phyloP scores from a whole-genome alignment of 1,140 invertebrate genomes.

The Drosophila ironensis region DNA sequence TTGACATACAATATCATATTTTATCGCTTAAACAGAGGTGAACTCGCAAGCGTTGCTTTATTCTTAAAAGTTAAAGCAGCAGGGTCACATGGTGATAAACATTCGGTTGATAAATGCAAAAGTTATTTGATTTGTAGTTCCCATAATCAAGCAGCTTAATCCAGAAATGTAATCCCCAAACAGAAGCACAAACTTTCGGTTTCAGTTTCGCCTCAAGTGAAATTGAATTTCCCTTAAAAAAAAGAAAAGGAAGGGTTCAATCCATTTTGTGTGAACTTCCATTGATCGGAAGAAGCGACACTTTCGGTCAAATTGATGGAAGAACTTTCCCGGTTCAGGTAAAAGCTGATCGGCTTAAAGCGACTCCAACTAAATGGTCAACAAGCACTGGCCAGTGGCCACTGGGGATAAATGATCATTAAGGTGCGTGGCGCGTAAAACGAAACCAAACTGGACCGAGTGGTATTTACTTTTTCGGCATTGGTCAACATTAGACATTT shows the following conservation, averaged over 20 bases:
- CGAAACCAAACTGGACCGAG: slow-evolving; percentile 49
- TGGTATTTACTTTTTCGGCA: slow-evolving; percentile 69
- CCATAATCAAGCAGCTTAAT: not conserved
- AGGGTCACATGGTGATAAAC: too few relatives aligned
- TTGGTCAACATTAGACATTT: slow-evolving; percentile 76
- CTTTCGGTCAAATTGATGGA: slow-evolving; percentile 9
- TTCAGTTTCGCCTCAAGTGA: slow-evolving; percentile 19
- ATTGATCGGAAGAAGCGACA: slow-evolving; percentile 3
- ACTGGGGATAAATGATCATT: slow-evolving; percentile 30
- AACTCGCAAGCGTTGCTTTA: too few relatives aligned
- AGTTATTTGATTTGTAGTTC: not conserved
- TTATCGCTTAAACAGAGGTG: too few relatives aligned
- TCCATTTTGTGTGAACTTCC: slow-evolving; percentile 5
- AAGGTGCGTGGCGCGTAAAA: slow-evolving; percentile 65
- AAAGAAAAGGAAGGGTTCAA: slow-evolving; percentile 3
- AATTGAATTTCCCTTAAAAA: slow-evolving; percentile 14
- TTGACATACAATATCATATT: too few relatives aligned
- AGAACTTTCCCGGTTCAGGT: slow-evolving; percentile 34
- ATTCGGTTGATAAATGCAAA: not conserved
- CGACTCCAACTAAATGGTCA: slow-evolving; percentile 9
- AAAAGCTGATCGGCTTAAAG: slow-evolving; percentile 37
- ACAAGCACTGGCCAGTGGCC: slow-evolving; percentile 2
- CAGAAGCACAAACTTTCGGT: slow-evolving; percentile 34
- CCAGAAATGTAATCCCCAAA: slow-evolving; percentile 16
- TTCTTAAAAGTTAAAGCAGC: too few relatives aligned